A percentile compares a stretch with the other conserved stretches of the same genome.
These are phyloP conservation scores for Bimastos eiseni DNA, from an alignment of 2,888 invertebrate species.

Conservation along the genomic window DNA sequence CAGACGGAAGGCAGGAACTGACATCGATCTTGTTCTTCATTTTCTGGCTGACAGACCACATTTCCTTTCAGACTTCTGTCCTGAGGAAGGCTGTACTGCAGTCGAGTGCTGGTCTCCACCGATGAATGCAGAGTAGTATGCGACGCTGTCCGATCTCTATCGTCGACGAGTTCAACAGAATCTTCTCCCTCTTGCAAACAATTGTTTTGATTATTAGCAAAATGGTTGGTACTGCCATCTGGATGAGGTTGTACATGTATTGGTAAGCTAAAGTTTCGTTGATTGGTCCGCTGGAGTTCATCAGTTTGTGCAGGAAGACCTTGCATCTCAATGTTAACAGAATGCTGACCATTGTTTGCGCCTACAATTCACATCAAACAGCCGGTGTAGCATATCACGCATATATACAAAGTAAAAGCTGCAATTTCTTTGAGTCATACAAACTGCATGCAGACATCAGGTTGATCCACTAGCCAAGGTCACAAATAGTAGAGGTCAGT, in stretches of 20 bases:
- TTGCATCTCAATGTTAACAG: not conserved
- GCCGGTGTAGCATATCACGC: not conserved
- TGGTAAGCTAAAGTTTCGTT: not conserved
- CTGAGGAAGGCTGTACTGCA: not conserved
- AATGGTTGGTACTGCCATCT: not conserved
- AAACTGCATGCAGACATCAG: not conserved
- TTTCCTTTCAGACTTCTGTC: not conserved
- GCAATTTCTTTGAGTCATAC: not conserved
- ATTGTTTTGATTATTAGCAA: not conserved
- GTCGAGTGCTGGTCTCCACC: not conserved
- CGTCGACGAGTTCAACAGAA: not conserved
- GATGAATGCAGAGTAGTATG: not conserved
- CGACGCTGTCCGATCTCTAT: not conserved
- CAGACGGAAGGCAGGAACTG: constrained; percentile 13
- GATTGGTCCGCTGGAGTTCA: not conserved
- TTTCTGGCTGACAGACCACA: not conserved
- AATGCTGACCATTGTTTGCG: not conserved
- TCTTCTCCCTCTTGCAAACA: not conserved
- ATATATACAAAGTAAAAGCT: not conserved
- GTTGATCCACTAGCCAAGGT: no score
- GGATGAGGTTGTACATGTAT: not conserved
- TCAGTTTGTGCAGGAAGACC: not conserved
- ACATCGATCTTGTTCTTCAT: not conserved
- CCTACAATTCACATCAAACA: not conserved
- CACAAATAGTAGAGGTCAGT: no score